Conservation (phyloP, 2,888 invertebrate genomes). For the Bruchidius siliquastri region DNA sequence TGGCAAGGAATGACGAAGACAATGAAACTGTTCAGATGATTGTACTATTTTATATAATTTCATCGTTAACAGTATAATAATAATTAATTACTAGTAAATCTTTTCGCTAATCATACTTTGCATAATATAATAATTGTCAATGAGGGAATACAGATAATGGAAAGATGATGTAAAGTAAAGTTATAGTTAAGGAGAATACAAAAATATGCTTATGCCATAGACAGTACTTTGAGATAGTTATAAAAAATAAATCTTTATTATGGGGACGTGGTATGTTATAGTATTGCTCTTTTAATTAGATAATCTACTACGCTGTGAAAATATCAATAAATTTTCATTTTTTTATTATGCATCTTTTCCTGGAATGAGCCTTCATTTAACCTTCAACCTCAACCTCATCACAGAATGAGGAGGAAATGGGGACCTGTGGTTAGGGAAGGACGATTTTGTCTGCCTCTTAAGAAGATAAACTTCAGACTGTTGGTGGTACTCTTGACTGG, state of each 20-base stretch:
- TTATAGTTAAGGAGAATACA: neutral
- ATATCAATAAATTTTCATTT: no score
- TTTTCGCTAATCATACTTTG: neutral
- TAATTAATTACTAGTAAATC: neutral
- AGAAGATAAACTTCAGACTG: no score
- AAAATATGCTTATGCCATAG: neutral
- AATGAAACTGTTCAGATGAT: neutral
- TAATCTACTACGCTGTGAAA: no score
- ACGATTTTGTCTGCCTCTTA: no score
- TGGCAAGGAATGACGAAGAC: no score
- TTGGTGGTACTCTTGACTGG: no score
- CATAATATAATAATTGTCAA: neutral
- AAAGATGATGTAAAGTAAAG: neutral
- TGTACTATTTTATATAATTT: neutral
- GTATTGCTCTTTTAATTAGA: neutral
- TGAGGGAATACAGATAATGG: neutral
- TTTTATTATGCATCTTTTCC: no score
- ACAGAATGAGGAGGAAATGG: no score
- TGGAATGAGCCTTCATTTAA: no score
- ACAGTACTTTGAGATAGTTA: neutral
- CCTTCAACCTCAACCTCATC: no score
- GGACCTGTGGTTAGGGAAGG: no score
- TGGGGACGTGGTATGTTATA: neutral
- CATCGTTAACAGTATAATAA: neutral
- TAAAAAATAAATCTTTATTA: neutral